Conservation (phyloP, 64 coral and sea anemone genomes). For the Actinia equina region DNA sequence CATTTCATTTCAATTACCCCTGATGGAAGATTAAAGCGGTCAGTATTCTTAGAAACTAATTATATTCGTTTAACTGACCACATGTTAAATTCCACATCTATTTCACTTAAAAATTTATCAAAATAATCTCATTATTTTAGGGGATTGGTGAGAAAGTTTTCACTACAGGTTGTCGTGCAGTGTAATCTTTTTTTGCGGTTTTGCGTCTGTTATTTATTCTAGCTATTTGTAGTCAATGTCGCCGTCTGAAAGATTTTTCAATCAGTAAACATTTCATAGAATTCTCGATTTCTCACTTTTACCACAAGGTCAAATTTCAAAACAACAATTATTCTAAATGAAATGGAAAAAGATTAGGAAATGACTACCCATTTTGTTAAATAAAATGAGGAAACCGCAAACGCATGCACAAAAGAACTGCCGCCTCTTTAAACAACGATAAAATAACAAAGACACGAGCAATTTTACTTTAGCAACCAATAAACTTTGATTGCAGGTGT, state of each 20-base stretch:
- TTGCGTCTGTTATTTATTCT: background rate
- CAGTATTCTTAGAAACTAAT: background rate
- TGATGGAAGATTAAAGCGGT: background rate
- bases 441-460: background rate
- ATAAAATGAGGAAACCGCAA: background rate
- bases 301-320: background rate
- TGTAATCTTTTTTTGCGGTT: background rate
- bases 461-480: background rate
- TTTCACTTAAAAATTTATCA: background rate
- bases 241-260: background rate
- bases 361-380: background rate
- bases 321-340: background rate
- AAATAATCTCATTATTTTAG: background rate
- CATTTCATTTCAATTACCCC: background rate
- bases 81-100: background rate
- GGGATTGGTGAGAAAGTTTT: background rate
- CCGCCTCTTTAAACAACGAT: background rate
- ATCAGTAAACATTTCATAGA: background rate
- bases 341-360: background rate
- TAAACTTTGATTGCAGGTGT: background rate
- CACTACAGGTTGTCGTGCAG: background rate
- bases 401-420: too few species aligned
- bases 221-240: background rate
- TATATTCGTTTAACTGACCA: background rate
- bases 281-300: background rate